Evolutionary conservation across 2,888 invertebrate genomes (phyloP).

Genomic region (Aleiodes leptofemur): DNA sequence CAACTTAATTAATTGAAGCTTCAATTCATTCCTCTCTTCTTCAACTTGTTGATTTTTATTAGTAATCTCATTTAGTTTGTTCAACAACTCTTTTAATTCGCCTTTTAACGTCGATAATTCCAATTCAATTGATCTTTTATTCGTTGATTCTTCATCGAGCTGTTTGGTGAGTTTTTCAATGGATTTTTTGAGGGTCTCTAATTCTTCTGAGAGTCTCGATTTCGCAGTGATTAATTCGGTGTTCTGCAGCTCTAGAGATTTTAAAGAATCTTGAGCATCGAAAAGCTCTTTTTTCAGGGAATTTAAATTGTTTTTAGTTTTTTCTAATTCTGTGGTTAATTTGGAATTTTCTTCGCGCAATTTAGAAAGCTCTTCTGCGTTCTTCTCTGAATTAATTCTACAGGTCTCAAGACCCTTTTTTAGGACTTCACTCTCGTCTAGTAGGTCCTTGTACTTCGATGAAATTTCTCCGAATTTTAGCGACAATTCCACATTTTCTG

Average conservation of each 20-base stretch:
- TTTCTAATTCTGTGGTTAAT: conserved; percentile 46
- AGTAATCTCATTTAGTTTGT: conserved; percentile 52
- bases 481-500: too few species aligned
- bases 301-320: background rate
- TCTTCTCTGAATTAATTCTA: too few species aligned
- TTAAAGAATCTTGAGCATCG: conserved; percentile 1
- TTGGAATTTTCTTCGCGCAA: too few species aligned
- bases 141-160: conserved; percentile 43
- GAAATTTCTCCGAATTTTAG: too few species aligned
- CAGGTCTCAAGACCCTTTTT: too few species aligned
- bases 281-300: conserved; percentile 35
- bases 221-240: conserved; percentile 46
- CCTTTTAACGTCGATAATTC: conserved; percentile 58
- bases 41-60: conserved; percentile 46
- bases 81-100: conserved; percentile 58
- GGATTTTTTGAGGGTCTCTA: conserved; percentile 42
- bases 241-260: conserved; percentile 49
- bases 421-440: too few species aligned
- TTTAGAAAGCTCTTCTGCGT: too few species aligned
- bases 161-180: conserved; percentile 28
- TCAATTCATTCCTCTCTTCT: conserved; percentile 47
- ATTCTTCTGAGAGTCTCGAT: conserved; percentile 47
- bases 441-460: too few species aligned
- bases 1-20: conserved; percentile 42
- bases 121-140: conserved; percentile 48